Evolutionary conservation across 2,113 vertebrate species (phyloP), one percentile per base, ranked within the genome.

Genomic region (Grantiella picta): DNA sequence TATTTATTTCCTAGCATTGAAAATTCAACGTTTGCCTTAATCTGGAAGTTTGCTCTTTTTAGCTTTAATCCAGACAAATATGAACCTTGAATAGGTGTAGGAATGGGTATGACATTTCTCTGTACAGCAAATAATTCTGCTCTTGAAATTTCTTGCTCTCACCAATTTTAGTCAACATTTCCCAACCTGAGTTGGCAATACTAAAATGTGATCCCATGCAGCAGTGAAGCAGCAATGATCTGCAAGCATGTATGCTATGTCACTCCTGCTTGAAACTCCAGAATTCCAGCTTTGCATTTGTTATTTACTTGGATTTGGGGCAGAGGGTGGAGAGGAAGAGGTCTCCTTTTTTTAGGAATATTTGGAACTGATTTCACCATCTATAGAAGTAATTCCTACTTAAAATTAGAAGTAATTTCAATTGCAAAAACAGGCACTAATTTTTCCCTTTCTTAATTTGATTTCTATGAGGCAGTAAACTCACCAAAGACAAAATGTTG

Each of bases 371-470:
- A 33, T 88, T 77, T 92, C 15, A 63, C 16, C 25, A 61, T 59
- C 42, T 33, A 6, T 33, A 66, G 27, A 77, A 68, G 12, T 22
- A 66, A 89, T 73, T 91, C n/a, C 21, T 61, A 36, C 42, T 65
- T 47, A 35, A 68, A 68, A 90, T 59, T 49, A 63, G 36, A 80
- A 63, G 44, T 12, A 14, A 86, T 89, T 87, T 85, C 35, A 76
- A n/a, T 33, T 85, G 40, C 54, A 76, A 35, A 88, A 60, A 9
- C 24, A 79, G 31, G 15, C 28, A 40, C 6, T 60, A 24, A 6
- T 77, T 89, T 92, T 76, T 38, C 14, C 8, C 33, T 86, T 84
- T 82, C 68, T 93, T 94, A 50, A 20, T 81, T 93, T 89, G 56
- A 66, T 68, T 95, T 89, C 49, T 40, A 1, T 12, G 24, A 70